Conservation (phyloP, 2,888 invertebrate genomes). For the Hydrotaea diabolus region DNA sequence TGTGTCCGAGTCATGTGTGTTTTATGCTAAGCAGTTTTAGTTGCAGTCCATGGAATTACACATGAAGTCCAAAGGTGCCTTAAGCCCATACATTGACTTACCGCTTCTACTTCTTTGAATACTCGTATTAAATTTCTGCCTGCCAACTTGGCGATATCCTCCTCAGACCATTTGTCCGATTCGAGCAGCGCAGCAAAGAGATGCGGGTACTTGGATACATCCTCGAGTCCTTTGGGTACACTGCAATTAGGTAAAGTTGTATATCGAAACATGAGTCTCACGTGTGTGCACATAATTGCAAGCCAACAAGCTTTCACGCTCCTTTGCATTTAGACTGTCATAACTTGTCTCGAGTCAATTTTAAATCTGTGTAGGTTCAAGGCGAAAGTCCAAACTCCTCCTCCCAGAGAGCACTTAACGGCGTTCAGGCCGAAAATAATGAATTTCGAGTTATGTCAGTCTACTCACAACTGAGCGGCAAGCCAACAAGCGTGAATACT, state of each 20-base stretch:
- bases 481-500: too few relatives aligned
- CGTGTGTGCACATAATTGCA: not conserved
- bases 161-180: slow-evolving; percentile 91
- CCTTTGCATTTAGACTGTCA: slow-evolving; percentile 76
- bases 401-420: too few relatives aligned
- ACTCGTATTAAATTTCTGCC: slow-evolving; percentile 92
- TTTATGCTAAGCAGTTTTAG: not conserved
- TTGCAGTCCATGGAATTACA: not conserved
- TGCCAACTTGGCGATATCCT: slow-evolving; percentile 90
- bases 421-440: too few relatives aligned
- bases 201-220: slow-evolving; percentile 92
- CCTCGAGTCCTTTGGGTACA: slow-evolving; percentile 89
- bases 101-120: slow-evolving; percentile 88
- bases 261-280: not conserved
- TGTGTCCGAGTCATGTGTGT: not conserved
- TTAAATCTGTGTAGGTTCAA: too few relatives aligned
- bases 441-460: too few relatives aligned
- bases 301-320: not conserved
- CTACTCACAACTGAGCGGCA: too few relatives aligned
- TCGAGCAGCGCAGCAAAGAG: slow-evolving; percentile 90
- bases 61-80: slow-evolving; percentile 11
- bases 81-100: slow-evolving; percentile 81
- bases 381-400: too few relatives aligned
- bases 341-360: not conserved
- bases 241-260: slow-evolving; percentile 69